A percentile compares a stretch with the other conserved stretches of the same genome.
These are phyloP conservation scores for Jaculus jaculus DNA, from an alignment of 2,113 vertebrate species.

Conservation along the genomic window DNA sequence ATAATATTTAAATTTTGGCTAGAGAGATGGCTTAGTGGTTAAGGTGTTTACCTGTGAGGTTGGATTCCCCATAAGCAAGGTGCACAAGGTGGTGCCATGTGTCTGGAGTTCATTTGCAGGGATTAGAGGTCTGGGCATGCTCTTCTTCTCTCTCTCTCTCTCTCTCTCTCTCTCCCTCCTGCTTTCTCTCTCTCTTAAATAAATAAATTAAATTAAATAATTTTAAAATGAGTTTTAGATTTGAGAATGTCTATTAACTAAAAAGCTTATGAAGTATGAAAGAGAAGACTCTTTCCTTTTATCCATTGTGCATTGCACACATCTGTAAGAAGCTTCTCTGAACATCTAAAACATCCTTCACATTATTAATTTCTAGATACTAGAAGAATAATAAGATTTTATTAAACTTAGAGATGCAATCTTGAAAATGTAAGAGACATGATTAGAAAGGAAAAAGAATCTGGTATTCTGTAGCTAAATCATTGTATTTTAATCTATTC, in stretches of 20 bases:
- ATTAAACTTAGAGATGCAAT: conserved; percentile 74
- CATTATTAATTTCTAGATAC: conserved; percentile 66
- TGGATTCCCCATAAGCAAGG: too few relatives aligned
- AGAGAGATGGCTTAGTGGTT: too few relatives aligned
- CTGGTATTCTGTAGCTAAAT: conserved; percentile 54
- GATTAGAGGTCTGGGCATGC: too few relatives aligned
- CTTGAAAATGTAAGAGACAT: conserved; percentile 70
- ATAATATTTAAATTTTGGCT: too few relatives aligned
- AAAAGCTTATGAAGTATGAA: not conserved
- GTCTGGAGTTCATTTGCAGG: too few relatives aligned
- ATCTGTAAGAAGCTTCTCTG: conserved; percentile 48
- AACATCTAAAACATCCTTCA: conserved; percentile 67
- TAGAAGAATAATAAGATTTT: conserved; percentile 68
- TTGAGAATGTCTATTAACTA: not conserved
- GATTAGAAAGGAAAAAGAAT: conserved; percentile 50
- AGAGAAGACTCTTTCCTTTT: conserved; percentile 50
- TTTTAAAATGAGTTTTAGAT: conserved; percentile 12
- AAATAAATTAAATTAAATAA: too few relatives aligned
- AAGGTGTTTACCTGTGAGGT: too few relatives aligned
- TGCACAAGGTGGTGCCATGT: too few relatives aligned
- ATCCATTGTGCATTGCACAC: conserved; percentile 44
- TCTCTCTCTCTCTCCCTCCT: too few relatives aligned
- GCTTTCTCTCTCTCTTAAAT: not conserved
- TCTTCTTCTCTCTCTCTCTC: too few relatives aligned
- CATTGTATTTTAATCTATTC: conserved; percentile 65